Conservation (phyloP, 1,140 invertebrate species). For the Caenorhabditis inopinata region DNA sequence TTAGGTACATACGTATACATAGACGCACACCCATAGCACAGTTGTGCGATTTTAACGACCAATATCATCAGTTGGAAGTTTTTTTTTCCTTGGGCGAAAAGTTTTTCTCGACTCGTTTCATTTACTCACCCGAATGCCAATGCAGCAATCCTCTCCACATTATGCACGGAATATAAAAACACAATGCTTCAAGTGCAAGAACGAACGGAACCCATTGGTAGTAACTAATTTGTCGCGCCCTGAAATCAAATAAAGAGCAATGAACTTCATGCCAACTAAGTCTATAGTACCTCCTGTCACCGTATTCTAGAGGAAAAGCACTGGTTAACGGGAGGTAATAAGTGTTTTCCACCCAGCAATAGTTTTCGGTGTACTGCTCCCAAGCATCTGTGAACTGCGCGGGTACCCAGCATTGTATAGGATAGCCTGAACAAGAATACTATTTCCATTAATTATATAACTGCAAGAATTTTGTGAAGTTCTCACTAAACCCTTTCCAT, state of each 20-base stretch:
- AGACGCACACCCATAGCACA: slow-evolving; percentile 4
- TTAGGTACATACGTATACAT: background rate
- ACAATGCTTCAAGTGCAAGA: slow-evolving; percentile 69
- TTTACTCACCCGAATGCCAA: slow-evolving; percentile 65
- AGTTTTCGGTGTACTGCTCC: slow-evolving; percentile 66
- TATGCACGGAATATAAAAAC: slow-evolving; percentile 70
- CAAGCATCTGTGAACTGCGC: slow-evolving; percentile 67
- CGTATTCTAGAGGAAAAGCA: slow-evolving; percentile 65
- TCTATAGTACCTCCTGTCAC: slow-evolving; percentile 57
- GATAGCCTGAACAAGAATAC: slow-evolving; percentile 64
- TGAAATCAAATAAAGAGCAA: slow-evolving; percentile 41
- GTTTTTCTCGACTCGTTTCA: background rate
- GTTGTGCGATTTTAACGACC: slow-evolving; percentile 29
- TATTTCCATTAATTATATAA: no score
- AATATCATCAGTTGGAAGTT: slow-evolving; percentile 22
- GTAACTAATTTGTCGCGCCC: slow-evolving; percentile 66
- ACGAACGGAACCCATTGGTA: slow-evolving; percentile 70
- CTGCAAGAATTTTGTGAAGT: no score
- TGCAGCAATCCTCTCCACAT: slow-evolving; percentile 68
- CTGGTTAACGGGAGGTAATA: slow-evolving; percentile 65
- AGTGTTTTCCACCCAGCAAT: slow-evolving; percentile 67
- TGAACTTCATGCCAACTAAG: background rate
- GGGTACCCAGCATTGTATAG: slow-evolving; percentile 66
- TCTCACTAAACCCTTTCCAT: background rate
- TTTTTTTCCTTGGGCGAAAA: background rate